Evolutionary conservation across 2,797 vertebrate genomes (phyloP).

Genomic region (Sphenopsis melanotis): DNA sequence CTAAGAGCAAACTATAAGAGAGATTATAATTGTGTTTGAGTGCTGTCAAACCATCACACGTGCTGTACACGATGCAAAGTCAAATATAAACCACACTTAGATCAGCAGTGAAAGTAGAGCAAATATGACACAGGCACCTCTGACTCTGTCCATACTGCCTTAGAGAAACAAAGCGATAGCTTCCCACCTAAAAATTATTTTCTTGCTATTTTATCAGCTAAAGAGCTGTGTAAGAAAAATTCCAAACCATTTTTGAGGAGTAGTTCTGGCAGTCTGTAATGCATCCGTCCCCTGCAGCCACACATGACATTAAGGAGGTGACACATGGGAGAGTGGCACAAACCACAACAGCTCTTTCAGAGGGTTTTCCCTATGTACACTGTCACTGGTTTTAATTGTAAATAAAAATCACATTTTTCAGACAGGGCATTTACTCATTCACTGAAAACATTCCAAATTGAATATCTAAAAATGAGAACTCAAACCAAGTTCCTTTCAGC

Average conservation of each 20-base stretch:
- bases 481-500: not conserved
- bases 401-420: not conserved
- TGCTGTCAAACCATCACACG: not conserved
- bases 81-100: not conserved
- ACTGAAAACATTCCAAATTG: not conserved
- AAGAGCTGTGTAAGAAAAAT: not conserved
- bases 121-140: not conserved
- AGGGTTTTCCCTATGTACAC: not conserved
- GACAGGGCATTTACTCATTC: not conserved
- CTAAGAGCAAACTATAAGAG: constrained; percentile 32
- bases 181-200: not conserved
- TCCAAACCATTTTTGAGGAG: not conserved
- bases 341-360: not conserved
- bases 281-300: not conserved
- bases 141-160: not conserved
- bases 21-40: not conserved
- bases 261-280: not conserved
- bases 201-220: not conserved
- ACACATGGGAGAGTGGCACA: not conserved
- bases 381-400: not conserved
- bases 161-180: not conserved
- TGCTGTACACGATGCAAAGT: not conserved
- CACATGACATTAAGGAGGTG: not conserved
- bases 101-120: not conserved
- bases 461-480: not conserved